Base-by-base conservation (phyloP, 2,797 vertebrate species). In the Mormyrops attenuatus region DNA sequence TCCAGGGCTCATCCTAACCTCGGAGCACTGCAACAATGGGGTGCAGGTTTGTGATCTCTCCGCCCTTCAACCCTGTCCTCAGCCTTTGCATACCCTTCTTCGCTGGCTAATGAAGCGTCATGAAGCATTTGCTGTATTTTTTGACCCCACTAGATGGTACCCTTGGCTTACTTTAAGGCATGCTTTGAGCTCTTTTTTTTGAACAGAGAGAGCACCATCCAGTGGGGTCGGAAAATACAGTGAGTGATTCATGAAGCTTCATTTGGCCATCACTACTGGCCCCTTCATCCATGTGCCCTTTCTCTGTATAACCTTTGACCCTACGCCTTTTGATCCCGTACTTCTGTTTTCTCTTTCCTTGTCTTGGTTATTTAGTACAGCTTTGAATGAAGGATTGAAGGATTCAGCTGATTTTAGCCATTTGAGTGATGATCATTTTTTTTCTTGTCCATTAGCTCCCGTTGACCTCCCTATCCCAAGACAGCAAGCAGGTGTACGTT, bases 21-120 rank as follows among this genome's bases (percentile, higher is more conserved):
- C 98, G 5, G 98, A 99, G 90, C 98, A 99, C 94, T 99, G 98
- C 95, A 99, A 99, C 94, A 96, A 96, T 47, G 98, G 98, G 90
- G 95, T 96, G 2, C 97, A 99, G 97, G 99, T 99, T 0, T 82
- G 91, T 53, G 17, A 1, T 52, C 13, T 9, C 2, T 22, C 66
- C n/a, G 11, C 2, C 6, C 13, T 66, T 15, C 38, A 17, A 15
- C 34, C 5, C 69, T 38, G 34, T 3, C 13, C 69, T 77, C 69
- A 41, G 69, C 38, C 73, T 44, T 80, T 17, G 66, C 22, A 34
- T 13, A 1, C 30, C 66, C 30, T 13, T 5, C 30, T 11, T 73
- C 66, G 38, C 30, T 73, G 30, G 9, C 66, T 26, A 9, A 63
- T 9, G 57, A 26, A 63, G n/a, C 22, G 26, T 63, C 7, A 9